Evolutionary conservation across 2,888 invertebrate species (phyloP).

Genomic region (Chloroclystis v-ata): DNA sequence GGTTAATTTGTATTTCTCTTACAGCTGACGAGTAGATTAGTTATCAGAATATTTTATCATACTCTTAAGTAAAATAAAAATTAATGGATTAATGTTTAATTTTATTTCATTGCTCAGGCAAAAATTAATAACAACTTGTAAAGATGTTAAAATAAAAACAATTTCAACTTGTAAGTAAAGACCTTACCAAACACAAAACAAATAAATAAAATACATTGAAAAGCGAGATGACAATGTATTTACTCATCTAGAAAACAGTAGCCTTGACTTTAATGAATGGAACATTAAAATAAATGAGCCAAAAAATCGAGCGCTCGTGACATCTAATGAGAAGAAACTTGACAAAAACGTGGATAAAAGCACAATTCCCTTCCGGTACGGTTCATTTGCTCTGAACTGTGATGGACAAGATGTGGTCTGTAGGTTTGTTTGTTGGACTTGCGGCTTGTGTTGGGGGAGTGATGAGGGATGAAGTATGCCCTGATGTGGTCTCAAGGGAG

Average conservation of each 20-base stretch:
- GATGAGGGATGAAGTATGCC: conserved; percentile 54
- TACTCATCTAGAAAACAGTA: neutral
- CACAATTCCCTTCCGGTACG: conserved; percentile 39
- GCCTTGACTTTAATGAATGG: neutral
- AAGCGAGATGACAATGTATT: no score
- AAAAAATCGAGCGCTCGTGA: conserved; percentile 5
- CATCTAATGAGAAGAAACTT: conserved; percentile 15
- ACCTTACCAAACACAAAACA: no score
- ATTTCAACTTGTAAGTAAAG: no score
- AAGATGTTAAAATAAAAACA: no score
- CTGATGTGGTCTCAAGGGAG: conserved; percentile 51
- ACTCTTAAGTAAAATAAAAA: no score
- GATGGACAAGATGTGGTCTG: conserved; percentile 46
- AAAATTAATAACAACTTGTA: no score
- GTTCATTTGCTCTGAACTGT: conserved; percentile 44
- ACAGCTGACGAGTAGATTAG: no score
- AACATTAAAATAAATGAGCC: neutral
- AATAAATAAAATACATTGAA: no score
- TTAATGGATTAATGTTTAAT: no score
- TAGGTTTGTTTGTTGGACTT: conserved; percentile 40
- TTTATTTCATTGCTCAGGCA: no score
- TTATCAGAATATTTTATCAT: no score
- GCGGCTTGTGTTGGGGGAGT: conserved; percentile 44
- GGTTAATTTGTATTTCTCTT: no score
- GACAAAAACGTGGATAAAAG: conserved; percentile 50